These are phyloP conservation scores for Pyrocoelia pectoralis DNA, from an alignment of 2,888 invertebrate genomes.

Conservation along the genomic window DNA sequence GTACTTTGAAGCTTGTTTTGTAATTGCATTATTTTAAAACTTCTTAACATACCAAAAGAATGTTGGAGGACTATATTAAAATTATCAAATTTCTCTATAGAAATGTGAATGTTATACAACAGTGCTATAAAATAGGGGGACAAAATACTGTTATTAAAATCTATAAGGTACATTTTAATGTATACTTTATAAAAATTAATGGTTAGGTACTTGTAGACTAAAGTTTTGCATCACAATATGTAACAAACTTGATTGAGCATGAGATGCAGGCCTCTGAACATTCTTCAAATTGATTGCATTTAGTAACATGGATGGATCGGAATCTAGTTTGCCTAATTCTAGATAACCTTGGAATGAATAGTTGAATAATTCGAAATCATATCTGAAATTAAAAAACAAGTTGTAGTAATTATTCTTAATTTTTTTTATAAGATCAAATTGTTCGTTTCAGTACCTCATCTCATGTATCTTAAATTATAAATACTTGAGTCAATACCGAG, in stretches of 20 bases:
- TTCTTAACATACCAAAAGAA: neutral
- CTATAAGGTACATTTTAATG: neutral
- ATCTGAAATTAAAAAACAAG: constrained; percentile 63
- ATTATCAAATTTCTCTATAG: too few relatives aligned
- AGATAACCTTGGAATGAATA: constrained; percentile 79
- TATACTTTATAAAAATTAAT: neutral
- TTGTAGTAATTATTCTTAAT: too few relatives aligned
- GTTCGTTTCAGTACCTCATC: too few relatives aligned
- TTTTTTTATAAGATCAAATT: too few relatives aligned
- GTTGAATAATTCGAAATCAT: constrained; percentile 88
- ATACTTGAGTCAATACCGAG: too few relatives aligned
- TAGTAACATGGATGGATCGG: constrained; percentile 54
- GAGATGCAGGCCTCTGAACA: constrained; percentile 31
- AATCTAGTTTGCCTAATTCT: constrained; percentile 63
- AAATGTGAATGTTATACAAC: neutral
- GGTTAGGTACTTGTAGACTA: constrained; percentile 2
- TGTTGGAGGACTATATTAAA: too few relatives aligned
- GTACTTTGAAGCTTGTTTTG: neutral
- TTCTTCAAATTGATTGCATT: constrained; percentile 55
- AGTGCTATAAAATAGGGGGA: constrained; percentile 1
- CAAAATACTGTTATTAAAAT: neutral
- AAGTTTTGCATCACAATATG: neutral
- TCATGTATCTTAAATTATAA: too few relatives aligned
- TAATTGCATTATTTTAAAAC: neutral
- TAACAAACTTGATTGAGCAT: constrained; percentile 2